Conservation (phyloP, 1,140 invertebrate genomes). For the Sycobia sp. region DNA sequence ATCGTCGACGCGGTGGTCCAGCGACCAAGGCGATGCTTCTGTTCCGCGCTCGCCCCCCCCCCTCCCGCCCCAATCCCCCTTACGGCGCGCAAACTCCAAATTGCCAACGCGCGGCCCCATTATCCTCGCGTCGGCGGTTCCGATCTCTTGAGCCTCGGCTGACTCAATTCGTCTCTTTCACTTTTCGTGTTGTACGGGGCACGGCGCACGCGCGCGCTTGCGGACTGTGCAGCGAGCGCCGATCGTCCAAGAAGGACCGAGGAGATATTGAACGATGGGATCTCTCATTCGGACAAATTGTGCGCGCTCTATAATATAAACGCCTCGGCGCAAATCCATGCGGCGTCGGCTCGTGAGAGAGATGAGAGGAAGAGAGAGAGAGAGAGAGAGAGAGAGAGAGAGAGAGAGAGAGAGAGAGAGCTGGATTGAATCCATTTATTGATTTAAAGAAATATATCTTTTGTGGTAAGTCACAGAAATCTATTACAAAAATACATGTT, state of each 20-base stretch:
- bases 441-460: too few relatives aligned
- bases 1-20: conserved; percentile 42
- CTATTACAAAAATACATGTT: too few relatives aligned
- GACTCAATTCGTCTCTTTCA: conserved; percentile 31
- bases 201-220: too few relatives aligned
- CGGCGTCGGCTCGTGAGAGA: not conserved
- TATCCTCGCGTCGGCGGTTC: conserved; percentile 42
- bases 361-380: not conserved
- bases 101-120: conserved; percentile 41
- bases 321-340: not conserved
- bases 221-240: too few relatives aligned
- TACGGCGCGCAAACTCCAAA: conserved; percentile 34
- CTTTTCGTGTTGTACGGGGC: too few relatives aligned
- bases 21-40: conserved; percentile 33
- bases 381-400: not conserved
- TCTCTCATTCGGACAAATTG: conserved; percentile 23
- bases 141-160: not conserved
- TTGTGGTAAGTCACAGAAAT: too few relatives aligned
- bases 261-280: conserved; percentile 22
- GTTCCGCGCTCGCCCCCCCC: conserved; percentile 37
- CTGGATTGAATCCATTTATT: too few relatives aligned
- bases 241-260: not conserved
- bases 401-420: too few relatives aligned
- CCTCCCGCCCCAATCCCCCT: conserved; percentile 33
- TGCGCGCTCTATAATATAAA: conserved; percentile 7